These are phyloP conservation scores for Pipistrellus kuhlii DNA, from an alignment of 2,797 vertebrate species.

Conservation along the genomic window DNA sequence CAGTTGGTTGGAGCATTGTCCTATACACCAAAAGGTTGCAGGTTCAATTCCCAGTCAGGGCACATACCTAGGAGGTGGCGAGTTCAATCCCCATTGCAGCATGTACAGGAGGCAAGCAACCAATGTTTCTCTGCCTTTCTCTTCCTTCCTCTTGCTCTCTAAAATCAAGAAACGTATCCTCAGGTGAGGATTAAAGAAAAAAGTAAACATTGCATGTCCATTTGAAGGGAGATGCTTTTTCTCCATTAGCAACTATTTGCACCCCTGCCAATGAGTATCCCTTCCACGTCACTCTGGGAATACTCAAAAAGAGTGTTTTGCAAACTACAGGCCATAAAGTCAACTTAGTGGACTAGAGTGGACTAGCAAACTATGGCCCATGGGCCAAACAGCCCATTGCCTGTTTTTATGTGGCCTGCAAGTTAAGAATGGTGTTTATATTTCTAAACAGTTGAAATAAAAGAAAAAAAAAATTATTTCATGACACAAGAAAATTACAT, in stretches of 20 bases:
- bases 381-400: background rate
- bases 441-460: background rate
- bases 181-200: background rate
- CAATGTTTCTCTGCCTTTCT: background rate
- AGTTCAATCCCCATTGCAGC: background rate
- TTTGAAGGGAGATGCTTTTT: background rate
- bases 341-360: background rate
- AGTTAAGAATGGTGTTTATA: background rate
- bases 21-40: background rate
- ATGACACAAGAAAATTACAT: background rate
- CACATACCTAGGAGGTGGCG: background rate
- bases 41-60: background rate
- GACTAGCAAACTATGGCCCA: accelerated
- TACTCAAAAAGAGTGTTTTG: background rate
- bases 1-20: background rate
- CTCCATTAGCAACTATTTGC: background rate
- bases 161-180: background rate
- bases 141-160: background rate
- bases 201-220: background rate
- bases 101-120: background rate
- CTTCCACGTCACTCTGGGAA: background rate
- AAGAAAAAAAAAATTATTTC: background rate
- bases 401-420: background rate
- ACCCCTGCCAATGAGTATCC: background rate
- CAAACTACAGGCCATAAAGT: background rate